A percentile compares a stretch with the other conserved stretches of the same genome.
These are phyloP conservation scores for Esox masquinongy DNA, from an alignment of 2,797 vertebrate species.

Conservation along the genomic window DNA sequence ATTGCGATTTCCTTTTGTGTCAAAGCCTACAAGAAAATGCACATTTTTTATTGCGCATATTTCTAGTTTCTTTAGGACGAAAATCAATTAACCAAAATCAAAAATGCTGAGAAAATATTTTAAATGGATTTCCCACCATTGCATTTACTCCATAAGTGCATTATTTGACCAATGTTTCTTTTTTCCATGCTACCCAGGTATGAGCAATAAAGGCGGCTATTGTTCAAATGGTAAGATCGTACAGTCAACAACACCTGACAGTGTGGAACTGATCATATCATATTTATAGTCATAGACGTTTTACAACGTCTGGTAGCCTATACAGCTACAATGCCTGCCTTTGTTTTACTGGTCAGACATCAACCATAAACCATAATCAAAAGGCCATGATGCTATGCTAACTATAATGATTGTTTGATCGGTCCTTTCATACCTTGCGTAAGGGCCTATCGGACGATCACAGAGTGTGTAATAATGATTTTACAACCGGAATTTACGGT, in stretches of 20 bases:
- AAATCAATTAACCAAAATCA: background rate
- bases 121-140: background rate
- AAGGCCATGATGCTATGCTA: background rate
- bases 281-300: too few species aligned
- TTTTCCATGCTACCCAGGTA: too few species aligned
- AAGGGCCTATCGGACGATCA: background rate
- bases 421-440: background rate
- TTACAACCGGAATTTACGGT: background rate
- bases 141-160: too few species aligned
- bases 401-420: slow-evolving; percentile 4
- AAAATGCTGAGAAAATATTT: background rate
- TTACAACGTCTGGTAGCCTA: too few species aligned
- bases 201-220: background rate
- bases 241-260: background rate
- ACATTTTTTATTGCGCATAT: too few species aligned
- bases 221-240: background rate
- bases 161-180: background rate
- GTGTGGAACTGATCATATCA: background rate
- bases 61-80: background rate
- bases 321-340: background rate
- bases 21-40: too few species aligned
- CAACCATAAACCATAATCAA: background rate
- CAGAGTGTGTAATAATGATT: background rate
- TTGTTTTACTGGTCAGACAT: background rate
- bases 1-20: too few species aligned